These are phyloP conservation scores for Terebella lapidaria DNA, from an alignment of 2,888 invertebrate genomes.

Conservation along the genomic window DNA sequence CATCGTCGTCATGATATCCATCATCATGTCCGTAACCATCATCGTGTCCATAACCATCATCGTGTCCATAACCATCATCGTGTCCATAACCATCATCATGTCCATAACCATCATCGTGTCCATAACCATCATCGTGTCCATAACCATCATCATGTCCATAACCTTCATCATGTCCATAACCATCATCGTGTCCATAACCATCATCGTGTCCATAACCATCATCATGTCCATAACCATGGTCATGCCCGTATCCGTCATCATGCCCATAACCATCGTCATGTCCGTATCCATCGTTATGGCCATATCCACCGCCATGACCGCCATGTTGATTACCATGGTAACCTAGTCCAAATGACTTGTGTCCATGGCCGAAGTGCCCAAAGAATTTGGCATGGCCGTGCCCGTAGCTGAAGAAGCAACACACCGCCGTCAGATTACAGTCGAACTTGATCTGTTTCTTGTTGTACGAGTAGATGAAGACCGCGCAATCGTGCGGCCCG, in stretches of 20 bases:
- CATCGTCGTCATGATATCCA: background rate
- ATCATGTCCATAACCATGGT: background rate
- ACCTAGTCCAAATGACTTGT: no score
- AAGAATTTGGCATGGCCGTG: background rate
- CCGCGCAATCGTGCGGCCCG: background rate
- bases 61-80: background rate
- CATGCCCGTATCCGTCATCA: background rate
- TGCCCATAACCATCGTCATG: background rate
- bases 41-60: background rate
- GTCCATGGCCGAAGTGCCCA: background rate
- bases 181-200: background rate
- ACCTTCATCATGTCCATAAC: background rate
- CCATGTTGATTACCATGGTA: background rate
- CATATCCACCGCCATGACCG: slow-evolving; percentile 2
- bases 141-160: background rate
- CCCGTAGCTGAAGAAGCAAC: background rate
- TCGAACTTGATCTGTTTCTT: slow-evolving; percentile 2
- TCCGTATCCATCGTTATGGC: background rate
- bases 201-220: background rate
- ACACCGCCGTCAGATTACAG: slow-evolving; percentile 6
- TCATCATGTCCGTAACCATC: background rate
- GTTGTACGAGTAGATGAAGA: background rate
- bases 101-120: background rate
- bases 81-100: background rate
- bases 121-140: background rate